These are phyloP conservation scores for Holothuria scabra DNA, from an alignment of 53 echinoderm and acorn worm species.

Conservation along the genomic window DNA sequence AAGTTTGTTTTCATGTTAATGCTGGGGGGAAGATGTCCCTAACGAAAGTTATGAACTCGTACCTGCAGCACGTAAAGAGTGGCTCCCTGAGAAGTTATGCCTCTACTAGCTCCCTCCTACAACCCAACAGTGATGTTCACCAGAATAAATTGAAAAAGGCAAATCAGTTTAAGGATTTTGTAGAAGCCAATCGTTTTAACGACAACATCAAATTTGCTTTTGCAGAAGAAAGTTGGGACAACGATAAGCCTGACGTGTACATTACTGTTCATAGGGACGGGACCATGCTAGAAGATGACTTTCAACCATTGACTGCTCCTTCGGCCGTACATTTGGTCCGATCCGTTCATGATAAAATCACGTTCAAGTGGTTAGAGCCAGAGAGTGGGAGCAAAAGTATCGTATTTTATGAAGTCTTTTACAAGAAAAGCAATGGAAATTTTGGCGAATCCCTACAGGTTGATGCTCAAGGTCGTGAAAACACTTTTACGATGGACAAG, in stretches of 20 bases:
- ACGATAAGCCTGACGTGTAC: slow-evolving; percentile 21
- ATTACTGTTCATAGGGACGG: slow-evolving; percentile 17
- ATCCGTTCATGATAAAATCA: slow-evolving; percentile 33
- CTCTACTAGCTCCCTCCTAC: not conserved
- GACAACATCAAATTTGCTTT: slow-evolving; percentile 25
- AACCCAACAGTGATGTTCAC: not conserved
- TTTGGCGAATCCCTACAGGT: slow-evolving; percentile 5
- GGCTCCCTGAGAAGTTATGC: slow-evolving; percentile 12
- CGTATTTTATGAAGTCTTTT: slow-evolving; percentile 37
- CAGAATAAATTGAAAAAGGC: not conserved
- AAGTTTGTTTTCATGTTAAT: slow-evolving; percentile 19
- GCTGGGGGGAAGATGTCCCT: not conserved
- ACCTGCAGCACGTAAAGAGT: slow-evolving; percentile 1
- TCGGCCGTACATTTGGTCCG: slow-evolving; percentile 8
- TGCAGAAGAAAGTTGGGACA: slow-evolving; percentile 25
- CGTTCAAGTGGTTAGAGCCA: slow-evolving; percentile 50
- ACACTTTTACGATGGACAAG: not conserved
- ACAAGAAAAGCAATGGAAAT: slow-evolving; percentile 19
- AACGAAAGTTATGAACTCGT: slow-evolving; percentile 8
- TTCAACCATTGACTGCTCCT: slow-evolving; percentile 59
- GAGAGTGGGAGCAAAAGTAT: slow-evolving; percentile 39
- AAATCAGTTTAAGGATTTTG: slow-evolving; percentile 45
- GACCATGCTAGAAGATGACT: slow-evolving; percentile 11
- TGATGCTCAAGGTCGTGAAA: not conserved
- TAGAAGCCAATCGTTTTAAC: slow-evolving; percentile 15